A percentile compares a stretch with the other conserved stretches of the same genome.
Evolutionary conservation across 2,797 vertebrate species (phyloP).

Genomic region (Xenentodon cancila): DNA sequence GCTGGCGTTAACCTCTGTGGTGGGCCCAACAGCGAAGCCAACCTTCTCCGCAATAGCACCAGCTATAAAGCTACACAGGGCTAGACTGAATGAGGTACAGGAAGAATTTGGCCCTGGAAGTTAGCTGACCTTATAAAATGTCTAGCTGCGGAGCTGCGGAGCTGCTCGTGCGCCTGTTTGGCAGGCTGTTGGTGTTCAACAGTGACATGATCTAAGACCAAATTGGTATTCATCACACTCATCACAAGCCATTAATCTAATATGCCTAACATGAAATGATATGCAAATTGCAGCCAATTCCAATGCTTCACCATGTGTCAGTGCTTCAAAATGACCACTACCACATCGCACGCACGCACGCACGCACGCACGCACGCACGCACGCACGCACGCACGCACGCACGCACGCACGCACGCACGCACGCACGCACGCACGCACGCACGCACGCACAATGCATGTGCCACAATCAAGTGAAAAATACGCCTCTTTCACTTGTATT

Average conservation of each 20-base stretch:
- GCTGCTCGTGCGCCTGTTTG: slow-evolving; percentile 64
- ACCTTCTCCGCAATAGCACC: slow-evolving; percentile 66
- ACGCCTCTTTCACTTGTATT: too few species aligned
- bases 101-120: slow-evolving; percentile 47
- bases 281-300: slow-evolving; percentile 80
- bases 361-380: too few species aligned
- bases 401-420: too few species aligned
- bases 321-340: slow-evolving; percentile 74
- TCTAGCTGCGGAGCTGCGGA: slow-evolving; percentile 64
- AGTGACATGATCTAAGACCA: slow-evolving; percentile 74
- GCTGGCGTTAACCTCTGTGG: slow-evolving; percentile 61
- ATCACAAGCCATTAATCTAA: slow-evolving; percentile 83
- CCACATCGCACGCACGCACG: slow-evolving; percentile 35
- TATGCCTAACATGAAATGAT: slow-evolving; percentile 80
- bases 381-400: too few species aligned
- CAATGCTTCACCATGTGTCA: slow-evolving; percentile 70
- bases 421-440: too few species aligned
- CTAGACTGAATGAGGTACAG: slow-evolving; percentile 38
- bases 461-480: background rate
- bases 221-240: slow-evolving; percentile 82
- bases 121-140: slow-evolving; percentile 80
- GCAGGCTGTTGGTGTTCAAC: slow-evolving; percentile 65
- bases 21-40: slow-evolving; percentile 60
- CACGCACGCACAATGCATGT: background rate
- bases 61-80: slow-evolving; percentile 72